Percentiles rank a stretch among this genome's conserved stretches.
Conservation (phyloP, 1,140 invertebrate species). For the Pseudomyrmex pallidus region DNA sequence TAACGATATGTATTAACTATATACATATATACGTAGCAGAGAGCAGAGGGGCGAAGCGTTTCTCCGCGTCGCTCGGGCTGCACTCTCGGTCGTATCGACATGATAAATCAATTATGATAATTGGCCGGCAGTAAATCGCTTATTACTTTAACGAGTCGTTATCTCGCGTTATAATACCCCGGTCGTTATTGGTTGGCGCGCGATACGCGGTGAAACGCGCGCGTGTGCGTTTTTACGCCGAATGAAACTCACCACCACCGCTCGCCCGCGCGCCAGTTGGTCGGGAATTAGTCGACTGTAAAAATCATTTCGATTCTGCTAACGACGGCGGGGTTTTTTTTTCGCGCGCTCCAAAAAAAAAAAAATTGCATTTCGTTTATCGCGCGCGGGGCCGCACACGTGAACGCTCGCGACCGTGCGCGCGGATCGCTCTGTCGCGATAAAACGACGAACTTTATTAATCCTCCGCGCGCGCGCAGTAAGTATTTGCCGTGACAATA, state of each 20-base stretch:
- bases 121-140: constrained; percentile 65
- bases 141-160: constrained; percentile 64
- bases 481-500: constrained; percentile 65
- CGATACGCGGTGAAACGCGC: not conserved
- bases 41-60: too few species aligned
- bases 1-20: constrained; percentile 64
- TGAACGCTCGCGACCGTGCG: not conserved
- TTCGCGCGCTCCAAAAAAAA: not conserved
- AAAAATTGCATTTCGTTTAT: not conserved
- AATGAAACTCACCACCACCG: constrained; percentile 43
- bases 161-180: constrained; percentile 25
- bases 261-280: constrained; percentile 5
- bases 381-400: not conserved
- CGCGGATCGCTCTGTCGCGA: constrained; percentile 8
- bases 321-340: not conserved
- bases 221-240: constrained; percentile 1
- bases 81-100: constrained; percentile 21
- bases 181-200: constrained; percentile 30
- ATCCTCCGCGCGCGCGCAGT: constrained; percentile 11
- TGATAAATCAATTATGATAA: constrained; percentile 73
- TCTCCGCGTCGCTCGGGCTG: not conserved
- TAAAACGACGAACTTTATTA: constrained; percentile 43
- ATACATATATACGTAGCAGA: too few species aligned
- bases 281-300: constrained; percentile 42
- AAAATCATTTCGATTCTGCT: constrained; percentile 42